phyloP scores from a whole-genome alignment of 2,888 invertebrate species.

The Neoscelio sp. region DNA sequence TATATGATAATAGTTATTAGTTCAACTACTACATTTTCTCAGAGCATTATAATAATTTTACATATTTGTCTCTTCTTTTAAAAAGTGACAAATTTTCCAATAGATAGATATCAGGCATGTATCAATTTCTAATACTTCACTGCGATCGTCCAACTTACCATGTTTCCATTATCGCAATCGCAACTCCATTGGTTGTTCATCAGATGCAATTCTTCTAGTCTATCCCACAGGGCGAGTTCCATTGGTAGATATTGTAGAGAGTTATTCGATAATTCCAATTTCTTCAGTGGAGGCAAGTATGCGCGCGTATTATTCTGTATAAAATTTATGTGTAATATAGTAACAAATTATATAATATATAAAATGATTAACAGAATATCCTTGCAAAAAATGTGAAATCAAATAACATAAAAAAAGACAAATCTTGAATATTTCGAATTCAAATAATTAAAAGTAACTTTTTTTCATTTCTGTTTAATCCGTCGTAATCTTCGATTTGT shows the following conservation, averaged over 20 bases:
- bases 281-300: conserved; percentile 87
- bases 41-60: no score
- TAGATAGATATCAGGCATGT: not conserved
- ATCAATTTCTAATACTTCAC: conserved; percentile 1
- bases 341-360: not conserved
- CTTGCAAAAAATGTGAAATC: not conserved
- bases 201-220: conserved; percentile 87
- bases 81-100: not conserved
- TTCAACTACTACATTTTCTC: no score
- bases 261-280: conserved; percentile 90
- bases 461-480: no score
- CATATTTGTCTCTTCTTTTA: no score
- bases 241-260: conserved; percentile 87
- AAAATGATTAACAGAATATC: not conserved
- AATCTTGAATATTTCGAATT: not conserved
- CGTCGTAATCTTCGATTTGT: no score
- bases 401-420: no score
- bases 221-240: conserved; percentile 89
- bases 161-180: conserved; percentile 91
- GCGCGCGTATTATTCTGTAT: conserved; percentile 82
- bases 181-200: conserved; percentile 91
- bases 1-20: no score
- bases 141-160: conserved; percentile 83
- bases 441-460: not conserved
- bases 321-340: not conserved